These are phyloP conservation scores for Dryadula phaetusa DNA, from an alignment of 2,888 invertebrate genomes.

Conservation along the genomic window DNA sequence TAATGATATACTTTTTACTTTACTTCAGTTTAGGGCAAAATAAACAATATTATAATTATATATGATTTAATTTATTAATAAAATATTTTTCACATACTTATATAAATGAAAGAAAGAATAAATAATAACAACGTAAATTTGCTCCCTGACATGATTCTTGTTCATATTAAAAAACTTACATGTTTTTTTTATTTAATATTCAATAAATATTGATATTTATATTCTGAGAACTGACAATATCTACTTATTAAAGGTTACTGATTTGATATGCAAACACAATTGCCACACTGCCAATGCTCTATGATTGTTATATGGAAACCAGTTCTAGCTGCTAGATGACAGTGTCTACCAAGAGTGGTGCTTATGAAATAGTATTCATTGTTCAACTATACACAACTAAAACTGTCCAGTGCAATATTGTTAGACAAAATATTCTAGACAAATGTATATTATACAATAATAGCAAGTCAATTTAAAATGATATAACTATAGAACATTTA, in stretches of 20 bases:
- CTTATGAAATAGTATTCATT: slow-evolving; percentile 8
- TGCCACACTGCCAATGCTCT: not conserved
- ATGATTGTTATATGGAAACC: slow-evolving; percentile 15
- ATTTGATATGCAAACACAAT: slow-evolving; percentile 10
- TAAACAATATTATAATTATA: too few relatives aligned
- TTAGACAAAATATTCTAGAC: too few relatives aligned
- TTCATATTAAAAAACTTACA: not conserved
- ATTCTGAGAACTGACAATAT: not conserved
- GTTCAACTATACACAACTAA: not conserved
- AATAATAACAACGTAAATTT: too few relatives aligned
- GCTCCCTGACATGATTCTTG: not conserved
- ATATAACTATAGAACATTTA: too few relatives aligned
- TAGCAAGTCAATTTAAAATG: too few relatives aligned
- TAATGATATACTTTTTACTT: too few relatives aligned
- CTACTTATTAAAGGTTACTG: not conserved
- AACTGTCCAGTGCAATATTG: not conserved
- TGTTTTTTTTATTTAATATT: too few relatives aligned
- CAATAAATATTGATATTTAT: not conserved
- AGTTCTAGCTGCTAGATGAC: slow-evolving; percentile 23
- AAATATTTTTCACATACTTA: too few relatives aligned
- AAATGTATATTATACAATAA: too few relatives aligned
- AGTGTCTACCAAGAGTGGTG: slow-evolving; percentile 6
- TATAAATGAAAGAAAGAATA: too few relatives aligned
- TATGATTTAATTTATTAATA: too few relatives aligned
- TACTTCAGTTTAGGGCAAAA: too few relatives aligned